Evolutionary conservation across 1,140 invertebrate genomes (phyloP), one percentile per base, ranked within the genome.

Genomic region (Archivesica marissinica): DNA sequence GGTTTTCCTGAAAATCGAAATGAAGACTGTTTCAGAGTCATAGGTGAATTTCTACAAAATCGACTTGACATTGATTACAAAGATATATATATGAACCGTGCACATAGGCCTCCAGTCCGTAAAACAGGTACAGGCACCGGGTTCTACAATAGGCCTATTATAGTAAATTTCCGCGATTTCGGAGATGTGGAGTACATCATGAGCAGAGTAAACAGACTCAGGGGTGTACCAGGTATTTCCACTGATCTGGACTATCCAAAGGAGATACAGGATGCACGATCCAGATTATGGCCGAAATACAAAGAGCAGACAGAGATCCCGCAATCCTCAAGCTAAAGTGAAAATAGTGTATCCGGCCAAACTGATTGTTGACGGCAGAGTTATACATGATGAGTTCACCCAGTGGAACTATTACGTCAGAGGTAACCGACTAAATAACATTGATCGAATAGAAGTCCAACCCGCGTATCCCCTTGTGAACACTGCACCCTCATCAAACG

Each of bases 181-280:
- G 41, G 61, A 0, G 64, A 80, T 30, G 39, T 35, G 0, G 66
- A 70, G 4, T 25, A 52, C 25, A 68, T 81, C 20, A 70, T 81
- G 79, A 54, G 64, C n/a, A 70, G 47, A 25, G 79, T 30, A 17
- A 38, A 35, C 28, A 4, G n/a, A 28, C n/a, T 81, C 1, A 81
- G 56, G 41, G 66, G 28, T 33, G n/a, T 35, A 25, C 75, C 75
- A 2, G 52, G 75, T 4, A 39, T 66, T 35, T 64, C 77, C n/a
- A 41, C 64, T 25, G 76, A 78, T 30, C 28, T 38, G 39, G 76
- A 78, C 33, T 61, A 25, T 28, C 76, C 77, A 47, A 79, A 68
- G 35, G 77, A 79, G 50, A 79, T 79, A 15, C 77, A 79, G 44
- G 59, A 47, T 17, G 77, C 77, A 13, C n/a, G 61, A 44, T 64